phyloP scores from a whole-genome alignment of 2,888 invertebrate species.

The Dione juno region DNA sequence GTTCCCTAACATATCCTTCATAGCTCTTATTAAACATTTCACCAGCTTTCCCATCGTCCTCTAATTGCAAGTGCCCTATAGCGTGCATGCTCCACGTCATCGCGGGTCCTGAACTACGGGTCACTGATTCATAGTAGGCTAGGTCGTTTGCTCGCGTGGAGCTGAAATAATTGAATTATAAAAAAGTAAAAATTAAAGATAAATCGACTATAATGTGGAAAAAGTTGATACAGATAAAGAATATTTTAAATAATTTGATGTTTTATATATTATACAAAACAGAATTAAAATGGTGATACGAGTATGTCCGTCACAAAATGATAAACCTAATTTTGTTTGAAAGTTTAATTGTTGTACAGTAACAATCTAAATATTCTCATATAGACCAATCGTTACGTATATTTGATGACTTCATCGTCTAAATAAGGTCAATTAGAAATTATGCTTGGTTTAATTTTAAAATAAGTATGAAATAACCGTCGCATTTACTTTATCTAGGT shows the following conservation, averaged over 20 bases:
- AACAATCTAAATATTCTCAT: neutral
- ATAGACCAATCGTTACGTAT: neutral
- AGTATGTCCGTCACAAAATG: neutral
- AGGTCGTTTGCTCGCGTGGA: conserved; percentile 80
- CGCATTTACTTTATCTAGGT: too few species aligned
- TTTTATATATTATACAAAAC: too few species aligned
- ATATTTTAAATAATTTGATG: too few species aligned
- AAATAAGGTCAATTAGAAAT: neutral
- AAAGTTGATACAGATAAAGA: too few species aligned
- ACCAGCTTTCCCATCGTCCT: conserved; percentile 67
- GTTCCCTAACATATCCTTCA: conserved; percentile 80
- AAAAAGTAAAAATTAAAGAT: too few species aligned
- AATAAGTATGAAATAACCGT: too few species aligned
- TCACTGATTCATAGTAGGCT: conserved; percentile 81
- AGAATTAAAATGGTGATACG: neutral
- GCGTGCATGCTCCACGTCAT: conserved; percentile 87
- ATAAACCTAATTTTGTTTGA: neutral
- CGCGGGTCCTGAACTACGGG: conserved; percentile 81
- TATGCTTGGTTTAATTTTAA: neutral
- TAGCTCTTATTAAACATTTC: conserved; percentile 80
- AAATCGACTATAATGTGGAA: too few species aligned
- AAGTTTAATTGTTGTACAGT: neutral
- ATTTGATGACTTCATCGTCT: conserved; percentile 14
- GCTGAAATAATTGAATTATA: conserved; percentile 50
- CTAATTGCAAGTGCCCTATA: conserved; percentile 78